Conservation (phyloP, 30 jellyfish, hydroid and myxozoan genomes). For the Haliclystus octoradiatus region DNA sequence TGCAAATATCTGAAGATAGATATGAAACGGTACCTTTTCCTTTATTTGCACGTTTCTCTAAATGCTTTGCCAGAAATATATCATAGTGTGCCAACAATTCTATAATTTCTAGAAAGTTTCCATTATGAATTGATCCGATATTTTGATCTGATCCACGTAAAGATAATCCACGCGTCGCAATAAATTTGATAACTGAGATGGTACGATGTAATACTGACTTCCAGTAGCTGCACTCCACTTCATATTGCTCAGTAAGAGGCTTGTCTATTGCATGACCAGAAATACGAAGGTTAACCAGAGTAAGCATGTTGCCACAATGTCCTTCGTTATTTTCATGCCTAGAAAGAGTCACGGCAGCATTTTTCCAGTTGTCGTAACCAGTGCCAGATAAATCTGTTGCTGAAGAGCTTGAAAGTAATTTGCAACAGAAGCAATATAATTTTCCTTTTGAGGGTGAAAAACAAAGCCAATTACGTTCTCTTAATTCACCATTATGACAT, state of each 20-base stretch:
- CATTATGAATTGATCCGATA: conserved; percentile 4
- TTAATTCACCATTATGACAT: not conserved
- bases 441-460: not conserved
- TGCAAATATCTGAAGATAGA: not conserved
- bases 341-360: no score
- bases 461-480: conserved; percentile 6
- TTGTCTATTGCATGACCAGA: no score
- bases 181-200: not conserved
- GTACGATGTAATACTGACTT: not conserved
- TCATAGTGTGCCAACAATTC: conserved; percentile 6
- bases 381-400: no score
- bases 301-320: no score
- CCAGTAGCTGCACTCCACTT: no score
- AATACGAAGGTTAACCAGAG: no score
- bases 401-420: not conserved
- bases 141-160: not conserved
- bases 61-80: not conserved
- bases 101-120: not conserved
- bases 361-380: no score
- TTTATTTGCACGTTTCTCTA: not conserved
- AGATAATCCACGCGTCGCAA: not conserved
- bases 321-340: no score
- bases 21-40: not conserved
- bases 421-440: not conserved
- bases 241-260: no score